These are phyloP conservation scores for Arenaria interpres DNA, from an alignment of 2,113 vertebrate species.

Conservation along the genomic window DNA sequence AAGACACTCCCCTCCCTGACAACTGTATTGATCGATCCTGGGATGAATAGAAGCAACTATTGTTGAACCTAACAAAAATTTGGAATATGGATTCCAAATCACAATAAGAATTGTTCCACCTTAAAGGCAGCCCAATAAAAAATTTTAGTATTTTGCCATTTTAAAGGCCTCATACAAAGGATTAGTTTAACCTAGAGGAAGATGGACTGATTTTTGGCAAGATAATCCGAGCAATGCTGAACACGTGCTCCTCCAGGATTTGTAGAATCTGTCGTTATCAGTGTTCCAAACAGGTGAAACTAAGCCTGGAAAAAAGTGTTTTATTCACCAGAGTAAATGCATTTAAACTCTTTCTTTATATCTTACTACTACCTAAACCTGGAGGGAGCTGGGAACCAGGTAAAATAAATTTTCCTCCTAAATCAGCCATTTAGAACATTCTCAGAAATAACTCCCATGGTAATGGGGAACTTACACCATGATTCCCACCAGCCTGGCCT, in stretches of 20 bases:
- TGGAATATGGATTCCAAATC: not conserved
- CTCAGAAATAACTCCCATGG: not conserved
- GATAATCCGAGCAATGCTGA: not conserved
- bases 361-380: not conserved
- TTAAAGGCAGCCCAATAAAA: not conserved
- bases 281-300: not conserved
- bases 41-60: not conserved
- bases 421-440: not conserved
- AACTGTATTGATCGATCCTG: not conserved
- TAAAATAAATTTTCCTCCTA: not conserved
- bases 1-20: not conserved
- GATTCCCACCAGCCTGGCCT: not conserved
- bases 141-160: not conserved
- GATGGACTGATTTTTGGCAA: not conserved
- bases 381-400: not conserved
- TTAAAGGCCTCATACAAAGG: not conserved
- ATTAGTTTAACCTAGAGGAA: not conserved
- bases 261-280: not conserved
- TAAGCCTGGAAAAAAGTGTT: not conserved
- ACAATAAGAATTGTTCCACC: not conserved
- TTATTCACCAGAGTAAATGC: not conserved
- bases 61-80: not conserved
- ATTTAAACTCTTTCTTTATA: not conserved
- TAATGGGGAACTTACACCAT: not conserved
- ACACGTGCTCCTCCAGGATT: not conserved